Conservation (phyloP, 92 coral and sea anemone genomes). For the Paramuricea clavata region DNA sequence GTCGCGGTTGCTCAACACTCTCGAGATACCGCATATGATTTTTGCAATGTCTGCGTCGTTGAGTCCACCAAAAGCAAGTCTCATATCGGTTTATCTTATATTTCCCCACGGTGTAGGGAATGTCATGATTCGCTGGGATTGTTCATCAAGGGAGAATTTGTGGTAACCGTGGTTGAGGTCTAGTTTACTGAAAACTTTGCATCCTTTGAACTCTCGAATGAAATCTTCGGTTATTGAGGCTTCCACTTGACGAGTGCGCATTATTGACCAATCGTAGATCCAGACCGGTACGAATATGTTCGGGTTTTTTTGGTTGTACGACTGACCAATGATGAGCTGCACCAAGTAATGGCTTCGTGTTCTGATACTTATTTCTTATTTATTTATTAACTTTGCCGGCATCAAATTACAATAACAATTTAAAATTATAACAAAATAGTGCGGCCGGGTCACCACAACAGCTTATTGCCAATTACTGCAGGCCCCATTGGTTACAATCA, state of each 20-base stretch:
- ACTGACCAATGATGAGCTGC: constrained; percentile 35
- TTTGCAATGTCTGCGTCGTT: too few relatives aligned
- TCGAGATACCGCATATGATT: constrained; percentile 62
- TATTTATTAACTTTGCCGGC: too few relatives aligned
- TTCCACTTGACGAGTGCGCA: constrained; percentile 57
- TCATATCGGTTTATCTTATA: too few relatives aligned
- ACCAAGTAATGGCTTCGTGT: constrained; percentile 45
- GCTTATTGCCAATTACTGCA: too few relatives aligned
- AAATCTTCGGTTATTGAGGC: constrained; percentile 67
- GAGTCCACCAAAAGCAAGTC: too few relatives aligned
- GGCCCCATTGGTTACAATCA: too few relatives aligned
- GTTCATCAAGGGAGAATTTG: neutral
- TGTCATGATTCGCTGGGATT: constrained; percentile 58
- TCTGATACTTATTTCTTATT: constrained; percentile 27
- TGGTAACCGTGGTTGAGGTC: neutral
- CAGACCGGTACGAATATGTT: constrained; percentile 48
- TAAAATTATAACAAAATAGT: too few relatives aligned
- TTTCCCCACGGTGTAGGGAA: too few relatives aligned
- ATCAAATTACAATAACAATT: too few relatives aligned
- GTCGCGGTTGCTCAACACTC: constrained; percentile 66
- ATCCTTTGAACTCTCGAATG: constrained; percentile 44
- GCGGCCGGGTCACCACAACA: too few relatives aligned
- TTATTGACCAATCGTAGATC: constrained; percentile 45
- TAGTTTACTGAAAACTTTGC: neutral
- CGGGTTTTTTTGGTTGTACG: constrained; percentile 52